These are phyloP conservation scores for Parnassius smintheus DNA, from an alignment of 2,888 invertebrate genomes.

Conservation along the genomic window DNA sequence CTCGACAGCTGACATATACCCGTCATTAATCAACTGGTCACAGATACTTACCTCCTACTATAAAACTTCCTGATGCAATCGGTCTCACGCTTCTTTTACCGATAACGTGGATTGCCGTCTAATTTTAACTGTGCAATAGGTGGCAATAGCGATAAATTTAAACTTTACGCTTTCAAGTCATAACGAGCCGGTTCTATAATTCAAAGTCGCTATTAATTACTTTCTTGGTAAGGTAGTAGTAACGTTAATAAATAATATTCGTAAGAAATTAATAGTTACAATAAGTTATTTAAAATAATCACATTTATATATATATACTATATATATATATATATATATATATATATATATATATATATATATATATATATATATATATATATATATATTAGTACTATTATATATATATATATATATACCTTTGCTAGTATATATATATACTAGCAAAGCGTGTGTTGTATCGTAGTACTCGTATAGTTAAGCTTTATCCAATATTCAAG, in stretches of 20 bases:
- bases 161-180: not conserved
- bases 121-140: not conserved
- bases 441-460: too few relatives aligned
- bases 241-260: not conserved
- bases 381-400: too few relatives aligned
- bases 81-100: conserved; percentile 12
- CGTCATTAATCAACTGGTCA: conserved; percentile 72
- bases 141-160: not conserved
- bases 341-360: too few relatives aligned
- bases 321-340: too few relatives aligned
- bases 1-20: conserved; percentile 76
- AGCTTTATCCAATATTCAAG: conserved; percentile 6
- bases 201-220: too few relatives aligned
- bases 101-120: conserved; percentile 7
- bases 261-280: not conserved
- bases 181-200: too few relatives aligned
- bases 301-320: too few relatives aligned
- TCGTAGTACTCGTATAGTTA: too few relatives aligned
- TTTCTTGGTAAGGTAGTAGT: too few relatives aligned
- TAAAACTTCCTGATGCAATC: conserved; percentile 46
- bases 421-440: too few relatives aligned
- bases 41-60: conserved; percentile 59
- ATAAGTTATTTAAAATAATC: conserved; percentile 6
- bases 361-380: too few relatives aligned
- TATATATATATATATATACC: too few relatives aligned